phyloP scores from a whole-genome alignment of 1,140 invertebrate species.

The Vanessa atalanta region DNA sequence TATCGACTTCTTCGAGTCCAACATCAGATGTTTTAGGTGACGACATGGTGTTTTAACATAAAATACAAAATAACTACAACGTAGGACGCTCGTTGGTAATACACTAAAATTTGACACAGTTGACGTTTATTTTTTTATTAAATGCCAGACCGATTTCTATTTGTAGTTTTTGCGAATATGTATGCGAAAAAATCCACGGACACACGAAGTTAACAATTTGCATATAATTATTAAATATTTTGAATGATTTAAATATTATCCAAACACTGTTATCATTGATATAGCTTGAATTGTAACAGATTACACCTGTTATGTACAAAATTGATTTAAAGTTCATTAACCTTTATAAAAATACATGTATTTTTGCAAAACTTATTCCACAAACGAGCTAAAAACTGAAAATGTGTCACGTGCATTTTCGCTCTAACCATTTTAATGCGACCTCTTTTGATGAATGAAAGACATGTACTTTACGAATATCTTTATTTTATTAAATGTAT shows the following conservation, averaged over 20 bases:
- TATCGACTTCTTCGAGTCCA: conserved; percentile 49
- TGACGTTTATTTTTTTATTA: conserved; percentile 19
- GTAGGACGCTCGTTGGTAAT: neutral
- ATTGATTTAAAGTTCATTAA: neutral
- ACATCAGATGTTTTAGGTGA: conserved; percentile 43
- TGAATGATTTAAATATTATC: no score
- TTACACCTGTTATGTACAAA: no score
- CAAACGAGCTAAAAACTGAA: conserved; percentile 5
- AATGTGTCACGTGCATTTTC: conserved; percentile 17
- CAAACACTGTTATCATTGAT: no score
- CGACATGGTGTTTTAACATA: conserved; percentile 25
- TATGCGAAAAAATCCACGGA: no score
- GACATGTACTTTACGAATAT: conserved; percentile 5
- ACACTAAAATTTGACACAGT: conserved; percentile 30
- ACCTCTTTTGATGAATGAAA: conserved; percentile 10
- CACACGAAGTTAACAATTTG: no score
- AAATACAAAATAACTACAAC: conserved; percentile 17
- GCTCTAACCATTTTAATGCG: conserved; percentile 20
- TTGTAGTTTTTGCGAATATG: neutral
- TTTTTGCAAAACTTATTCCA: neutral
- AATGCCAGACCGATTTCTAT: neutral
- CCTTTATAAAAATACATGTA: neutral
- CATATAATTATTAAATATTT: no score
- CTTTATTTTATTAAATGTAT: neutral
- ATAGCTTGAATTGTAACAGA: no score